phyloP scores from a whole-genome alignment of 1,140 invertebrate genomes.

The Ephestia elutella region DNA sequence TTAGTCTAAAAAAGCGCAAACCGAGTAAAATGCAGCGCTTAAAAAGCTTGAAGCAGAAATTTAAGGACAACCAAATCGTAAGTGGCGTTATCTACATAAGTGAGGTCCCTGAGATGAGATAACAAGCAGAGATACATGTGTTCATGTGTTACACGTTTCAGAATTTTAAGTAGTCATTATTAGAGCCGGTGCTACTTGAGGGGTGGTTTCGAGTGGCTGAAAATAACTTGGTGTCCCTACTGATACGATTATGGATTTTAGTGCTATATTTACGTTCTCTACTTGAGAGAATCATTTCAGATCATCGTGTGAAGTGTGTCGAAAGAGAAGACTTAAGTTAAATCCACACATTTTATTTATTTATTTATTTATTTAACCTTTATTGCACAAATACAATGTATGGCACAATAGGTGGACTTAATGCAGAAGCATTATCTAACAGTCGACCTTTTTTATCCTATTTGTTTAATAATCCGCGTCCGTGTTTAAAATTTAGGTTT shows the following conservation, averaged over 20 bases:
- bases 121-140: conserved; percentile 42
- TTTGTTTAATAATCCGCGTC: too few species aligned
- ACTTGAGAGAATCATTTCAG: too few species aligned
- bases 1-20: too few species aligned
- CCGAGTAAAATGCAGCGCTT: background rate
- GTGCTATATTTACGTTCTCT: background rate
- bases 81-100: conserved; percentile 36
- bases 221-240: background rate
- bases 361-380: too few species aligned
- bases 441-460: too few species aligned
- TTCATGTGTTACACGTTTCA: conserved; percentile 53
- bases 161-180: conserved; percentile 50
- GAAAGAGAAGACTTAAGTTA: too few species aligned
- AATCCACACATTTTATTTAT: too few species aligned
- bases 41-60: background rate
- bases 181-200: conserved; percentile 46
- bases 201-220: conserved; percentile 15
- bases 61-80: background rate
- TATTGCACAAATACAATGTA: too few species aligned
- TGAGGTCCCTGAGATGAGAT: conserved; percentile 35
- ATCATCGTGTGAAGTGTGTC: too few species aligned
- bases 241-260: background rate
- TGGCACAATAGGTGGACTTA: too few species aligned
- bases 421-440: too few species aligned
- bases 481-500: too few species aligned